phyloP scores from a whole-genome alignment of 2,888 invertebrate genomes.

The Malthinus seriepunctatus region DNA sequence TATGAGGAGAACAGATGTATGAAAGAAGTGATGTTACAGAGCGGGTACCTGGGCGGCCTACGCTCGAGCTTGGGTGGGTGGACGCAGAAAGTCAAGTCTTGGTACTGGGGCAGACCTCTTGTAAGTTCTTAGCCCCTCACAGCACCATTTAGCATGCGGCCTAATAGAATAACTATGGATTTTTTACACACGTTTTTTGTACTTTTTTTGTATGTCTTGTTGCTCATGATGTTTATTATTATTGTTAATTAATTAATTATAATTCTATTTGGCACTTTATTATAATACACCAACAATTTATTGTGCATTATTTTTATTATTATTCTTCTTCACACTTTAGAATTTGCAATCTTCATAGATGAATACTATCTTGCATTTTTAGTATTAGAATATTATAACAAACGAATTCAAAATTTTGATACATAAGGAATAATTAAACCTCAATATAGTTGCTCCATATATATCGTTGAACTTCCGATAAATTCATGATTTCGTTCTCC shows the following conservation, averaged over 20 bases:
- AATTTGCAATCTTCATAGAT: no score
- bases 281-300: slow-evolving; percentile 6
- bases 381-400: no score
- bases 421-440: no score
- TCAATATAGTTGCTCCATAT: no score
- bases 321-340: no score
- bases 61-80: slow-evolving; percentile 94
- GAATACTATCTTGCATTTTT: no score
- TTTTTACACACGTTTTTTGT: slow-evolving; percentile 21
- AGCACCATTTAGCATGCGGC: slow-evolving; percentile 43
- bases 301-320: neutral
- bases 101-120: slow-evolving; percentile 97
- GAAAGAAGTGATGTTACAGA: slow-evolving; percentile 62
- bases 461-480: no score
- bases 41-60: slow-evolving; percentile 91
- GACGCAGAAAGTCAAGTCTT: slow-evolving; percentile 96
- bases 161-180: slow-evolving; percentile 35
- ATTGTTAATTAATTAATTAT: slow-evolving; percentile 4
- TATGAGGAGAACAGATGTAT: slow-evolving; percentile 30
- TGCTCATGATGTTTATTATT: slow-evolving; percentile 19
- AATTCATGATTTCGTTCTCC: no score
- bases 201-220: slow-evolving; percentile 20
- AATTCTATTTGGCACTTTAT: neutral
- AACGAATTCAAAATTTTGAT: no score
- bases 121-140: slow-evolving; percentile 68